Base-by-base conservation (phyloP, 2,888 invertebrate species). In the Orchesellides sinensis region DNA sequence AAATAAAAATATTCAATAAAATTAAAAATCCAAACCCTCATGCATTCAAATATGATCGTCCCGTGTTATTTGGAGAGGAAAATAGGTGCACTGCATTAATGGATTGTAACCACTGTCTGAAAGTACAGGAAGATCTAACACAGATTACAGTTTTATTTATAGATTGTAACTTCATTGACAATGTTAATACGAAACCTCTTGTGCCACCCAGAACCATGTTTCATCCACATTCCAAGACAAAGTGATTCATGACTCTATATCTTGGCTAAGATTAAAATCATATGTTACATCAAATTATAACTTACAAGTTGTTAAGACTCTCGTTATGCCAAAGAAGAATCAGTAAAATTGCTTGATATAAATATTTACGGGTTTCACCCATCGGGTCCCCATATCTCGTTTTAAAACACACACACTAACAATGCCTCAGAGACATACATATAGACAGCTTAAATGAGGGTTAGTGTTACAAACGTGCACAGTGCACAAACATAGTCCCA, bases 61-160 rank as follows among this genome's bases (percentile, higher is more conserved):
- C n/a, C n/a, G n/a, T n/a, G n/a, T n/a, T 47, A 47, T 47, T 47
- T 12, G 47, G 12, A 54, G 23, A 5, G 23, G 54, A 23, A 54
- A 6, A 54, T 25, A 25, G 54, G 54, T 54, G 25, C 12, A 49
- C 1, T 19, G n/a, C 21, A 52, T 54, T 54, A 54, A 21, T 54
- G 25, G 25, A 23, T 23, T 54, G 10, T 40, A 40, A 40, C 40
- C n/a, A 40, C 40, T 4, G 25, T 17, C 40, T 8, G n/a, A n/a
- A n/a, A n/a, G 40, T 25, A 12, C 52, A 52, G 52, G 14, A 23
- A 54, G 61, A 61, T 68, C 8, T 23, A 27, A 10, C 14, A 17
- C 17, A 45, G 65, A 66, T 27, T 47, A 49, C n/a, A n/a, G 25
- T 47, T 73, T 73, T 73, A 73, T 73, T 73, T 63, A 73, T 73